Conservation (phyloP, 2,113 vertebrate species). For the Acanthisitta chloris region DNA sequence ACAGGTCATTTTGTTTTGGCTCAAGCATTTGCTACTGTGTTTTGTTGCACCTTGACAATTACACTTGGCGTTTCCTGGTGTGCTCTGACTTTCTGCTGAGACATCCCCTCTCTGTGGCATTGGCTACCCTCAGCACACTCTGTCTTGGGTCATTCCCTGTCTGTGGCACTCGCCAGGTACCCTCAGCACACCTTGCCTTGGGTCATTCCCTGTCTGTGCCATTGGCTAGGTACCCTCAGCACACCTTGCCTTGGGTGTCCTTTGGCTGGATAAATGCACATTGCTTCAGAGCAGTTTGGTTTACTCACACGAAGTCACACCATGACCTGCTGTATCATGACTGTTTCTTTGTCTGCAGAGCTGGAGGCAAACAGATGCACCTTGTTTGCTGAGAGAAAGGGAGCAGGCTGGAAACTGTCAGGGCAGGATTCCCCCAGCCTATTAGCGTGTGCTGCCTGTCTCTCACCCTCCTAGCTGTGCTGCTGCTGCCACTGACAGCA, state of each 20-base stretch:
- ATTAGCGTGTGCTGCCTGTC: neutral
- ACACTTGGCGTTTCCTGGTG: neutral
- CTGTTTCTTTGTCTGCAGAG: constrained; percentile 47
- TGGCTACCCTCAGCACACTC: neutral
- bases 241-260: neutral
- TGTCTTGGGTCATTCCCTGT: neutral
- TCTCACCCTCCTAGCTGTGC: neutral
- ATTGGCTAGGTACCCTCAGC: neutral
- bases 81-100: neutral
- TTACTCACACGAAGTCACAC: neutral
- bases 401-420: constrained; percentile 38
- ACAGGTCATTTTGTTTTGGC: neutral
- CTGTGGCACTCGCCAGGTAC: neutral
- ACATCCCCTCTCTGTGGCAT: neutral
- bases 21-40: neutral
- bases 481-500: neutral
- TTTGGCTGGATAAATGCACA: neutral
- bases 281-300: neutral
- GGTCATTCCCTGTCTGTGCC: neutral
- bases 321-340: neutral
- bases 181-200: neutral
- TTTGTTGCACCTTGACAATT: neutral
- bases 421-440: constrained; percentile 16
- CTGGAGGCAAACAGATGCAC: constrained; percentile 43
- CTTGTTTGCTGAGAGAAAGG: constrained; percentile 49